phyloP scores from a whole-genome alignment of 2,888 invertebrate species.

The Leptothorax acervorum region DNA sequence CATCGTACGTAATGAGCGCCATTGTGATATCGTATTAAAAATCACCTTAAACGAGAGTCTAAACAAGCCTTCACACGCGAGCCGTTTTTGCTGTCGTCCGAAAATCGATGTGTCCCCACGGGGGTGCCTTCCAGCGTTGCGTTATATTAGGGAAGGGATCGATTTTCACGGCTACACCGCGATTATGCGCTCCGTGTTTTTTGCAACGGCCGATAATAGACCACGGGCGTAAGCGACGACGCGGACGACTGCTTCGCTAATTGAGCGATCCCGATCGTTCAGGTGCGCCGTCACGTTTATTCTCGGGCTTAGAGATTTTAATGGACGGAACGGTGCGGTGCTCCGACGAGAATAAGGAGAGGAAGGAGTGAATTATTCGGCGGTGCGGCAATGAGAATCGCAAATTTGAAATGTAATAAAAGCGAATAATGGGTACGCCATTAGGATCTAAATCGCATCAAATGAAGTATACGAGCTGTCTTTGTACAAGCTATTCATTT shows the following conservation, averaged over 20 bases:
- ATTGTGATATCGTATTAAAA: not conserved
- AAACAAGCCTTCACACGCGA: not conserved
- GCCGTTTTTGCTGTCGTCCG: conserved; percentile 7
- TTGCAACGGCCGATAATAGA: conserved; percentile 43
- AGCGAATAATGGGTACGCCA: not conserved
- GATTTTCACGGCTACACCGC: conserved; percentile 15
- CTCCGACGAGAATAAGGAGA: not conserved
- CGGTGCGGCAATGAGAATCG: not conserved
- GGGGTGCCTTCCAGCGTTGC: not conserved
- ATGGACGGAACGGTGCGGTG: conserved; percentile 24
- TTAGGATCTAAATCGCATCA: not conserved
- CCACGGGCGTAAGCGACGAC: conserved; percentile 43
- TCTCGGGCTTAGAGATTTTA: conserved; percentile 44
- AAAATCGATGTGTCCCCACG: conserved; percentile 34
- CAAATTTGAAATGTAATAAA: conserved; percentile 24
- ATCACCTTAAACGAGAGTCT: not conserved
- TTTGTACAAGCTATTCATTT: not conserved
- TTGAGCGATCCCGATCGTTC: conserved; percentile 49
- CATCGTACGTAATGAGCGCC: not conserved
- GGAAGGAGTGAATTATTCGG: conserved; percentile 15
- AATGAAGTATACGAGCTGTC: not conserved
- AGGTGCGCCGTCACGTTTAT: conserved; percentile 43
- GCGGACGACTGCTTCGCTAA: conserved; percentile 44
- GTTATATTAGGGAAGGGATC: conserved; percentile 20
- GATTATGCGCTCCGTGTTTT: conserved; percentile 46